Evolutionary conservation across 2,888 invertebrate species (phyloP), one percentile per base, ranked within the genome.

Genomic region (Anarsia innoxiella): DNA sequence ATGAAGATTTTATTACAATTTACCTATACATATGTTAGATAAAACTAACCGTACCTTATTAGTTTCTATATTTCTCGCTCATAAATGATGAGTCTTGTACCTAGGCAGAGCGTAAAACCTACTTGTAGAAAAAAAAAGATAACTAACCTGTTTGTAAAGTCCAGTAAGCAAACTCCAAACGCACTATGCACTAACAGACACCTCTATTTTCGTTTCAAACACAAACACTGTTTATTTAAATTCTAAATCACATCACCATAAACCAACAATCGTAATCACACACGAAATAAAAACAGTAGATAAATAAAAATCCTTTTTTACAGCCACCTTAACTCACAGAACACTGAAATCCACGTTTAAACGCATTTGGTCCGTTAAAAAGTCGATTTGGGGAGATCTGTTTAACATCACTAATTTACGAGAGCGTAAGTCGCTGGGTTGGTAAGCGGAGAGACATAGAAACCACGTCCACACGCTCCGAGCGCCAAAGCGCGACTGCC

Each of bases 401-500:
- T 48, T 38, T 44, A 48, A 45, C 46, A 44, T 59, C 48, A 56
- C 29, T 13, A 44, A 48, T 56, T 62, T 60, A 62, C 62, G 59
- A 59, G 56, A 57, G 36, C 49, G 62, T 53, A 46, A 50, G 48
- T 48, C 33, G 12, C 12, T 16, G 35, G 15, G n/a, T 32, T 23
- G n/a, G 12, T 11, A 32, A n/a, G 29, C 23, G 0, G 12, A 15
- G 14, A 16, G 5, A 12, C 8, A 2, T 8, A 16, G 12, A 23
- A 12, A 13, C 12, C n/a, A 53, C 65, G 16, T 25, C 41, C 36
- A 2, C 1, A 12, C 42, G 1, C 30, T 16, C 45, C 42, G 57
- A 66, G 61, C 63, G 59, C 42, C 44, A 39, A 46, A 46, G 63
- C 66, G 44, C 61, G 53, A 71, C 70, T 69, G 63, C 47, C 53